Base-by-base conservation (phyloP, 2,113 vertebrate species). In the Arizona elegans region DNA sequence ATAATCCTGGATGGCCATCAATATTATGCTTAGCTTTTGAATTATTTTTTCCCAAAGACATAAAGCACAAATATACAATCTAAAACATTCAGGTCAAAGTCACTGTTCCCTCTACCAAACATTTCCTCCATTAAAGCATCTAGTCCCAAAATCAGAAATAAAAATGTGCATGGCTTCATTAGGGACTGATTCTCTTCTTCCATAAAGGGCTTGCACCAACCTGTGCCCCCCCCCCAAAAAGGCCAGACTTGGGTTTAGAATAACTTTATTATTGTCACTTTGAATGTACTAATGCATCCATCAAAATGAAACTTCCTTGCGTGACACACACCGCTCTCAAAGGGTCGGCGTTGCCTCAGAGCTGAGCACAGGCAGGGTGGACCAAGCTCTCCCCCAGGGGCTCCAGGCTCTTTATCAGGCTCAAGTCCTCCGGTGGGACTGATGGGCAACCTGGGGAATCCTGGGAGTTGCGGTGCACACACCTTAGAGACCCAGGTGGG, bases 391-490 rank as follows among this genome's bases (percentile, higher is more conserved):
- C 56, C 21, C 1, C 11, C 1, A 0, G 19, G 17, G 33, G 33
- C 70, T 8, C n/a, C 70, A 75, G 29, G 26, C 26, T 5, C 12
- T 13, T n/a, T 4, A 15, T n/a, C 65, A 4, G 29, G 15, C 33
- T 38, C n/a, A 2, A 3, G 1, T 8, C 70, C 3, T 8, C 1
- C 8, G 0, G 2, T 1, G 5, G 15, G 70, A 81, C 1, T 8
- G 33, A 8, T 2, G n/a, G 12, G 2, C 70, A 15, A 19, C n/a
- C 70, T 17, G n/a, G 65, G 13, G 65, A 2, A 8, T 75, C 33
- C 65, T 75, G 65, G 65, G 13, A 17, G 65, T 5, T n/a, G 11
- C 5, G 29, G 29, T 2, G 13, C 29, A 1, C 13, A 0, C 29
- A 1, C n/a, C 15, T 38, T 2, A 8, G n/a, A 7, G 29, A 29